Evolutionary conservation across 2,113 vertebrate species (phyloP).

Genomic region (Anhinga rufa): DNA sequence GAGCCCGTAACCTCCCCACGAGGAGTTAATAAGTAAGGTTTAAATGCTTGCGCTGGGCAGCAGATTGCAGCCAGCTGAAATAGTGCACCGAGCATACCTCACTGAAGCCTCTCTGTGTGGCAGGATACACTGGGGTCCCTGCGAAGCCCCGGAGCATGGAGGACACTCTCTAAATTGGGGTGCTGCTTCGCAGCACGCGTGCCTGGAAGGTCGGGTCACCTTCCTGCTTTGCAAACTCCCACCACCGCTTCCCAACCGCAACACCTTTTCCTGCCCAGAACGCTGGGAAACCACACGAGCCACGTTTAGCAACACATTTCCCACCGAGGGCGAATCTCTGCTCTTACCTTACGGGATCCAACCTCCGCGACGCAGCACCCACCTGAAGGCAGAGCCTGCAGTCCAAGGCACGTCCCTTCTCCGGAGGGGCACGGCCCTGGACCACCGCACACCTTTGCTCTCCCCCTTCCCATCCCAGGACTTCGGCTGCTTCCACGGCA

Average conservation of each 20-base stretch:
- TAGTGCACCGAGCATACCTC: fast-evolving
- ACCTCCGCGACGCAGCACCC: background rate
- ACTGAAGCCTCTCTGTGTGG: fast-evolving
- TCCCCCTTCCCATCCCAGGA: background rate
- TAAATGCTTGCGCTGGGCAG: background rate
- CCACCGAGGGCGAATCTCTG: fast-evolving
- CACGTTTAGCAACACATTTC: fast-evolving
- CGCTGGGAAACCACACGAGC: fast-evolving
- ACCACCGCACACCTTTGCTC: background rate
- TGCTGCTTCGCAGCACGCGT: fast-evolving
- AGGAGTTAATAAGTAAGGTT: background rate
- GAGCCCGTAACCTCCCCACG: background rate
- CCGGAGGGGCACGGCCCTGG: background rate
- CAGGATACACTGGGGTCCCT: fast-evolving
- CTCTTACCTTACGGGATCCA: background rate
- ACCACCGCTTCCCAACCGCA: background rate
- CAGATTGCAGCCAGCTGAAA: background rate
- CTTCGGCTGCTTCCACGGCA: background rate
- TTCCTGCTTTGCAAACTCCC: background rate
- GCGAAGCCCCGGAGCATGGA: too few relatives aligned
- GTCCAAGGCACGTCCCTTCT: background rate
- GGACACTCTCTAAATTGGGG: background rate
- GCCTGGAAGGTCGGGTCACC: background rate
- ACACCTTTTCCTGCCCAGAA: fast-evolving
- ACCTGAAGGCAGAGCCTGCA: background rate